These are phyloP conservation scores for Drosophila parabipectinata DNA, from an alignment of 1,140 invertebrate species.

Conservation along the genomic window DNA sequence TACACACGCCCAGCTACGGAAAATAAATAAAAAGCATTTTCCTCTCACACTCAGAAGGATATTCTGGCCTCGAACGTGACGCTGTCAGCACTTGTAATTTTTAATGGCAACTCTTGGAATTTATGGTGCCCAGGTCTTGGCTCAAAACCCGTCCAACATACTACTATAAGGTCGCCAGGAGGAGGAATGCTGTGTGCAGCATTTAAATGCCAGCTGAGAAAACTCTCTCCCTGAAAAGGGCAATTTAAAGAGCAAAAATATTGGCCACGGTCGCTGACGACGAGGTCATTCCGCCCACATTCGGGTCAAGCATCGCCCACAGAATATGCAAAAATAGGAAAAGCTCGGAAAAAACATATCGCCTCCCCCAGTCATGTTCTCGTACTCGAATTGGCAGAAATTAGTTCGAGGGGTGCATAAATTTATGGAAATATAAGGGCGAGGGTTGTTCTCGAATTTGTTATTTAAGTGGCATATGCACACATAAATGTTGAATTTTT, in stretches of 20 bases:
- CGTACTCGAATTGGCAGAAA: conserved; percentile 48
- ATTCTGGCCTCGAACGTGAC: conserved; percentile 48
- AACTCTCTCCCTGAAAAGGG: conserved; percentile 12
- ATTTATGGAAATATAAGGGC: conserved; percentile 62
- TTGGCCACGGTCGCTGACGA: conserved; percentile 12
- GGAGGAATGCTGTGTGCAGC: conserved; percentile 30
- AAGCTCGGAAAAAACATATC: conserved; percentile 3
- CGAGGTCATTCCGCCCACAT: conserved; percentile 33
- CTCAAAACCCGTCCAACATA: conserved; percentile 17
- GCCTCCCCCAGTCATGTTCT: not conserved
- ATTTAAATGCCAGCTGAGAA: conserved; percentile 56
- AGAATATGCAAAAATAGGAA: conserved; percentile 38
- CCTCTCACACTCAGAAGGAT: conserved; percentile 11
- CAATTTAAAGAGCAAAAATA: conserved; percentile 59
- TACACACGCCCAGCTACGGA: conserved; percentile 37
- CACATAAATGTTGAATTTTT: conserved; percentile 56
- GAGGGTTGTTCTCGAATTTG: conserved; percentile 42
- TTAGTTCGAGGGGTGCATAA: conserved; percentile 77
- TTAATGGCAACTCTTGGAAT: conserved; percentile 72
- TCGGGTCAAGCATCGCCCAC: conserved; percentile 27
- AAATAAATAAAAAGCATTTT: conserved; percentile 49
- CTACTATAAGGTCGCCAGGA: not conserved
- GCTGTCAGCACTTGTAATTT: conserved; percentile 73
- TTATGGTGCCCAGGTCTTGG: conserved; percentile 57
- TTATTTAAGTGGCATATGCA: conserved; percentile 57